Base-by-base conservation (phyloP, 30 jellyfish, hydroid and myxozoan genomes). In the Aurelia aurita complex sp. Pacific region DNA sequence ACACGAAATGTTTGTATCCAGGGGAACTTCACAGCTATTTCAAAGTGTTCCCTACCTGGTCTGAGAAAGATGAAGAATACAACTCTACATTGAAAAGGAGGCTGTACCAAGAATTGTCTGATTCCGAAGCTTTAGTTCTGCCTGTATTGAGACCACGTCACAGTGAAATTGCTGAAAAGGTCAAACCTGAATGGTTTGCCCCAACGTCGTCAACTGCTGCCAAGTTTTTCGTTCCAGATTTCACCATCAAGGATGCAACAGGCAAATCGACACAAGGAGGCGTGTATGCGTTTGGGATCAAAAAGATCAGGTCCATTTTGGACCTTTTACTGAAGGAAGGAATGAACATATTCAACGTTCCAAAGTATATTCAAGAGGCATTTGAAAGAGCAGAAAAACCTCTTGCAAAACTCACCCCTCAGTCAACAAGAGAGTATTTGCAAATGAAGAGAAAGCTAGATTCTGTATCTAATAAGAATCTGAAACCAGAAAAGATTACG, bases 311-410 rank as follows among this genome's bases (percentile, higher is more conserved):
- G 9, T 11, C 11, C 29, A 71, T 17, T 16, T 13, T 71, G 17
- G 50, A 64, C 0, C 54, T 16, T 2, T 34, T 40, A 17, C 66
- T 71, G 16, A 66, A 62, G 62, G 29, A 51, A 55, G 75, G 67
- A 18, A 55, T 87, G 63, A 81, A 53, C 17, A 52, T 80, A 18
- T 79, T 77, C 69, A 76, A 40, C 74, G n/a, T 87, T 46, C 91
- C 96, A 0, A 40, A 66, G 40, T 72, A 51, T 17, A 67, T 87
- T 4, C 72, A 46, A 42, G 34, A 50, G n/a, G 63, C 73, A 15
- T 87, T 87, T 79, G 73, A n/a, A 0, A 19, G 79, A 66, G 32
- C 74, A 23, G 87, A 70, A 8, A 50, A 36, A 12, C 80, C 85
- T 12, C 55, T 87, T 32, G 69, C 74, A 57, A 63, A 13, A 15